Conservation (phyloP, 2,113 vertebrate genomes). For the Rhizomys pruinosus region DNA sequence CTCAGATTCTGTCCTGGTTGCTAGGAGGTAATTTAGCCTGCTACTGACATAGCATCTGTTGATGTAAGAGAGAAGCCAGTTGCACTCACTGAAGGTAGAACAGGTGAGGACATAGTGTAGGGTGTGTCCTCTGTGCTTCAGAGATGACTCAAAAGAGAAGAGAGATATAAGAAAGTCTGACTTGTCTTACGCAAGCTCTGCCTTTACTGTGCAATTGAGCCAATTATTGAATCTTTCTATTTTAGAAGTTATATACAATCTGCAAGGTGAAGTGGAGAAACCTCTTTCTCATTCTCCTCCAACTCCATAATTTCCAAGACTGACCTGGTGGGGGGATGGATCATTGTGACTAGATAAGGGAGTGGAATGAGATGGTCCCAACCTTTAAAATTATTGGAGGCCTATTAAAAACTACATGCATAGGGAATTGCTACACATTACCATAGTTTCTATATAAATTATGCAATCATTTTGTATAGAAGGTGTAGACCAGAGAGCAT, state of each 20-base stretch:
- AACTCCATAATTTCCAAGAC: background rate
- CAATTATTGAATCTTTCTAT: background rate
- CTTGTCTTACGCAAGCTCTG: background rate
- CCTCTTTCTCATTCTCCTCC: background rate
- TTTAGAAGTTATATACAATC: too few species aligned
- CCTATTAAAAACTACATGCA: background rate
- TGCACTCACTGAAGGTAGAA: background rate
- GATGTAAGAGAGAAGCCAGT: background rate
- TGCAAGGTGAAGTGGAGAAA: background rate
- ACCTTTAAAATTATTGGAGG: background rate
- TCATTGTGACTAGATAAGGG: background rate
- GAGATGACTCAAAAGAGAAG: background rate
- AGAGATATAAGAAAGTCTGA: background rate
- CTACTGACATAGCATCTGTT: background rate
- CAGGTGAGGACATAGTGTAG: too few species aligned
- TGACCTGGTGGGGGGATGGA: background rate
- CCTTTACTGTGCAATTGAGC: background rate
- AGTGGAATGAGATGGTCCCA: background rate
- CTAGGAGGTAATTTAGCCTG: background rate
- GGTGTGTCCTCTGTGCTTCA: background rate
- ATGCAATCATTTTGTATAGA: background rate
- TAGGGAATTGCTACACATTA: background rate
- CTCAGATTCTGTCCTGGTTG: background rate
- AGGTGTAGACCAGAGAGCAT: background rate
- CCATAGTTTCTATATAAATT: background rate